These are phyloP conservation scores for Glaucomys volans DNA, from an alignment of 2,113 vertebrate species.

Conservation along the genomic window DNA sequence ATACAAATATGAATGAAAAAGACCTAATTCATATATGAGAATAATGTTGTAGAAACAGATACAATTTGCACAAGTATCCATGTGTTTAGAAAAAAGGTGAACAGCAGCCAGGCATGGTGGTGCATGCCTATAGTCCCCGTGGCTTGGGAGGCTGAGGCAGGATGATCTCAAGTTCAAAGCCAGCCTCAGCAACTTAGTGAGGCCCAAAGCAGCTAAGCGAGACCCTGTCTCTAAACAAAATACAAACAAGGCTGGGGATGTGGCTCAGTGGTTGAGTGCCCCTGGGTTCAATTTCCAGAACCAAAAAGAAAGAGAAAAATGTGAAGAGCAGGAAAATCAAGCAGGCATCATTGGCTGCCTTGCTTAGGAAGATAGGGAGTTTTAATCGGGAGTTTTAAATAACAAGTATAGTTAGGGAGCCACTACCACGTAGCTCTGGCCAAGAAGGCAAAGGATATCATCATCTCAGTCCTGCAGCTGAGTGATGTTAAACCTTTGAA, in stretches of 20 bases:
- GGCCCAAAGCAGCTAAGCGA: too few species aligned
- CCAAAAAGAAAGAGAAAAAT: neutral
- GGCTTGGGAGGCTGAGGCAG: too few species aligned
- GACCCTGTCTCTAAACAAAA: too few species aligned
- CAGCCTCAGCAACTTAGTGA: too few species aligned
- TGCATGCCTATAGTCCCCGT: too few species aligned
- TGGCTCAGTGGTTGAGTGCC: too few species aligned
- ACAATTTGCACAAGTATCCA: neutral
- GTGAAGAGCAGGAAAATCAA: neutral
- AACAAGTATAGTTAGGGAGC: neutral
- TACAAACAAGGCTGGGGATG: too few species aligned
- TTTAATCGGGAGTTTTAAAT: neutral
- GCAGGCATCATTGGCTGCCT: neutral
- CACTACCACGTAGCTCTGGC: accelerated
- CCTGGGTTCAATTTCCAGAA: too few species aligned
- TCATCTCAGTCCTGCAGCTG: neutral
- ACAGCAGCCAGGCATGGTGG: neutral
- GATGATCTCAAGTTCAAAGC: too few species aligned
- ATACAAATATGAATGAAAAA: neutral
- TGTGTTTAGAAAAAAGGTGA: neutral
- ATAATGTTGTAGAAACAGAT: neutral
- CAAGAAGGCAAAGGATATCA: neutral
- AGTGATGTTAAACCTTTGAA: neutral
- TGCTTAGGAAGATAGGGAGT: neutral
- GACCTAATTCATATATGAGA: neutral